Conservation (phyloP, 2,888 invertebrate genomes). For the Hemicrepidius hirtus region DNA sequence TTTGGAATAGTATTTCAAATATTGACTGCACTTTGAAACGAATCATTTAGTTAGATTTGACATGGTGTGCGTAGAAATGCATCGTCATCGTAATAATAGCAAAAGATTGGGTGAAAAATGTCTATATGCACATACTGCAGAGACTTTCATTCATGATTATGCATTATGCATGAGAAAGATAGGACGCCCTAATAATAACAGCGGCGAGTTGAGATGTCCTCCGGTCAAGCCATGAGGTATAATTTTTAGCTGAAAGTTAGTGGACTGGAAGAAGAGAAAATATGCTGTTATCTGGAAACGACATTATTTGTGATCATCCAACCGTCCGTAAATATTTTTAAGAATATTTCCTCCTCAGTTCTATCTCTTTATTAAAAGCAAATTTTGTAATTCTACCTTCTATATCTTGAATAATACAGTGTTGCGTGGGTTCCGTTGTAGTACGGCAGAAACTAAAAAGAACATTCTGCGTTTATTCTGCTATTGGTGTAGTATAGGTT, state of each 20-base stretch:
- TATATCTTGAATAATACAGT: too few relatives aligned
- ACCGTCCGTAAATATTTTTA: constrained; percentile 28
- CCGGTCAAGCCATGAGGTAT: constrained; percentile 68
- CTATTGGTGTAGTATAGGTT: too few relatives aligned
- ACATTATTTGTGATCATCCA: constrained; percentile 46
- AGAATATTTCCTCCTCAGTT: background rate
- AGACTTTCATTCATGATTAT: constrained; percentile 46
- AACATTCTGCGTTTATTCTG: too few relatives aligned
- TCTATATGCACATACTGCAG: constrained; percentile 34
- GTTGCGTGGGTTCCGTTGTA: background rate
- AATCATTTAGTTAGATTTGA: too few relatives aligned
- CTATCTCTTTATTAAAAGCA: background rate
- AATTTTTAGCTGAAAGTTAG: constrained; percentile 69
- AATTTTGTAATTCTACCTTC: too few relatives aligned
- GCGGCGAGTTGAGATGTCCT: constrained; percentile 65
- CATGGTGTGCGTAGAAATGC: too few relatives aligned
- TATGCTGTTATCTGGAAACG: constrained; percentile 68
- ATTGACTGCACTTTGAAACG: too few relatives aligned
- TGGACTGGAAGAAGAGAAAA: constrained; percentile 69
- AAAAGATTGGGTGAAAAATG: constrained; percentile 1
- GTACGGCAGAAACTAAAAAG: too few relatives aligned
- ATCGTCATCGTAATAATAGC: too few relatives aligned
- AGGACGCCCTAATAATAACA: constrained; percentile 66
- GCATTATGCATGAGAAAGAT: constrained; percentile 66
- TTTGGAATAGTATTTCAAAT: too few relatives aligned